Conservation (phyloP, 2,113 vertebrate species). For the Gallinago jamesoni region DNA sequence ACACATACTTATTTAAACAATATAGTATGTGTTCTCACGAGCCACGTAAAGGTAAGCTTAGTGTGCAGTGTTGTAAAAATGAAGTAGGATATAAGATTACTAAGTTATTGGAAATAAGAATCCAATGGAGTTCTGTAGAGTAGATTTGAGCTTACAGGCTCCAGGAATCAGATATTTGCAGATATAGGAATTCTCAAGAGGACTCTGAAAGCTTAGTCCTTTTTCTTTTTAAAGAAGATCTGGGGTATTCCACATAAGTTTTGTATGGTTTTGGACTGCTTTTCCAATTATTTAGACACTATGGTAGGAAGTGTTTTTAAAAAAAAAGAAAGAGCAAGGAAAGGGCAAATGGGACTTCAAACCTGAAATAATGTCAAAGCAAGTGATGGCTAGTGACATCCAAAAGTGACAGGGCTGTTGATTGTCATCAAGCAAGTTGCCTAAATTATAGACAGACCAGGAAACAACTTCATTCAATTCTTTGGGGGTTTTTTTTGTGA, state of each 20-base stretch:
- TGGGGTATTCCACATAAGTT: background rate
- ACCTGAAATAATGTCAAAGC: background rate
- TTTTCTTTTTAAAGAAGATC: background rate
- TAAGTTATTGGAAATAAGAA: background rate
- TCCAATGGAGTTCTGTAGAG: background rate
- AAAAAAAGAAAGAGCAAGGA: background rate
- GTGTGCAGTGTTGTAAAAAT: background rate
- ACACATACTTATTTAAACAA: background rate
- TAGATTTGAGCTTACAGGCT: background rate
- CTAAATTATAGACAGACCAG: background rate
- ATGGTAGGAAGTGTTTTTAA: background rate
- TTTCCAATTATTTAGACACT: background rate
- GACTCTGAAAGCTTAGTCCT: background rate
- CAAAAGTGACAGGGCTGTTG: background rate
- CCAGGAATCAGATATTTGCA: background rate
- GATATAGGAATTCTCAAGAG: background rate
- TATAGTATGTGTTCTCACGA: background rate
- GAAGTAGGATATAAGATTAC: background rate
- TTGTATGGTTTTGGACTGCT: background rate
- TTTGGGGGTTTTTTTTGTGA: accelerated
- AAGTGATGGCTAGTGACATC: background rate
- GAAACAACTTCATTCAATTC: background rate
- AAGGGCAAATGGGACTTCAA: background rate
- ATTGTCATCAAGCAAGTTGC: background rate
- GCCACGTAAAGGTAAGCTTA: background rate